Evolutionary conservation across 2,113 vertebrate species (phyloP), one percentile per base, ranked within the genome.

Genomic region (Pachypanchax playfairii): DNA sequence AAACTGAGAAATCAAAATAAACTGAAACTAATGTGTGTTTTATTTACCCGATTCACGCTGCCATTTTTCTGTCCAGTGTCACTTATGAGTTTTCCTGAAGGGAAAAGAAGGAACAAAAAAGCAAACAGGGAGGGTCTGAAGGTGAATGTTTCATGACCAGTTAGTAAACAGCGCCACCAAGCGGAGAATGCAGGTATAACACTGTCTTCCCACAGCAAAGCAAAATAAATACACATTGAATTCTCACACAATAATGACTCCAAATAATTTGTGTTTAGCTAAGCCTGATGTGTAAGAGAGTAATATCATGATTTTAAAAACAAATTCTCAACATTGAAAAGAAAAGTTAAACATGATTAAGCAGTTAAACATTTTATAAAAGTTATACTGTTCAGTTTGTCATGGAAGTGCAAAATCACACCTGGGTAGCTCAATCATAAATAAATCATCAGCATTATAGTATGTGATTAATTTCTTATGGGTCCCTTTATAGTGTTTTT

Each of bases 21-120:
- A 52, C 21, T 12, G 24, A 43, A n/a, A n/a, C n/a, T n/a, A n/a
- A n/a, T n/a, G n/a, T n/a, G n/a, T n/a, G n/a, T n/a, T n/a, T n/a
- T 47, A 57, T 62, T 88, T 89, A 92, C 91, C 80, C 8, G 66
- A 64, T 60, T 85, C 25, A 70, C 10, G n/a, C 58, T 78, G 73
- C 80, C 71, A 26, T 90, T 89, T 17, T 79, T 72, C 26, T 87
- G 82, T 11, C 81, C 89, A 11, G 58, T 69, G 0, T 54, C 70
- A 62, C 80, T 82, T 24, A 79, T 42, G 21, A 79, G 15, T 6
- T 35, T 73, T 2, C 73, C 79, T 86, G n/a, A 0, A 59, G 11
- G 18, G 28, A 33, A 59, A 33, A 53, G 25, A 35, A 12, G 36
- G n/a, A n/a, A 62, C 11, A 70, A 10, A 21, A 13, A 60, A 51